phyloP scores from a whole-genome alignment of 2,113 vertebrate genomes.

The Hippocampus zosterae region DNA sequence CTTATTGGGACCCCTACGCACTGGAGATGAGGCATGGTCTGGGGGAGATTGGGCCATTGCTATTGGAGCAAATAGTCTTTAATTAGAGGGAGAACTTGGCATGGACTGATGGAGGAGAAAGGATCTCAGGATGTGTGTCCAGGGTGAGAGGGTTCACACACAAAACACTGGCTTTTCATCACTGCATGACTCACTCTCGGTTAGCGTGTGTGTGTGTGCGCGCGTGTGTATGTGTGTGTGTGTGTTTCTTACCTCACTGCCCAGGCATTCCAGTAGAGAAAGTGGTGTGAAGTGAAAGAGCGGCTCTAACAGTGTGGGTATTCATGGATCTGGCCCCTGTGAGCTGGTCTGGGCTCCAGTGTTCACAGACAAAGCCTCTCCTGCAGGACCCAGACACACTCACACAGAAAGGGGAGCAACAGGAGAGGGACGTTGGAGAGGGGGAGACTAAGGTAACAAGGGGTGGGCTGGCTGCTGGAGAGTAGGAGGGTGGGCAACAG shows the following conservation, averaged over 20 bases:
- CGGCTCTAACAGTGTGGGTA: conserved; percentile 75
- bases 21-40: conserved; percentile 52
- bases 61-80: conserved; percentile 68
- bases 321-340: conserved; percentile 72
- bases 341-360: conserved; percentile 64
- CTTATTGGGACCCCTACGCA: conserved; percentile 47
- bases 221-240: conserved; percentile 8
- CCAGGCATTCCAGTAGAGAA: conserved; percentile 76
- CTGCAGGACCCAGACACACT: conserved; percentile 65
- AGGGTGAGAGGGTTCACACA: conserved; percentile 75
- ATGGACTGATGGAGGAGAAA: conserved; percentile 72
- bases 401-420: conserved; percentile 60
- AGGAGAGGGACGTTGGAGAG: conserved; percentile 48
- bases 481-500: conserved; percentile 25
- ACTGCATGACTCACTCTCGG: conserved; percentile 71
- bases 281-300: conserved; percentile 73
- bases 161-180: conserved; percentile 77
- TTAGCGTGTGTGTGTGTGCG: conserved; percentile 37
- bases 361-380: conserved; percentile 73
- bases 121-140: conserved; percentile 74
- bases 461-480: conserved; percentile 47
- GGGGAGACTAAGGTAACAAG: conserved; percentile 51
- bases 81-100: conserved; percentile 75
- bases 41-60: conserved; percentile 53
- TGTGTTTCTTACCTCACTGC: conserved; percentile 72